Conservation (phyloP, 2,797 vertebrate species). For the Aphelocoma californica region DNA sequence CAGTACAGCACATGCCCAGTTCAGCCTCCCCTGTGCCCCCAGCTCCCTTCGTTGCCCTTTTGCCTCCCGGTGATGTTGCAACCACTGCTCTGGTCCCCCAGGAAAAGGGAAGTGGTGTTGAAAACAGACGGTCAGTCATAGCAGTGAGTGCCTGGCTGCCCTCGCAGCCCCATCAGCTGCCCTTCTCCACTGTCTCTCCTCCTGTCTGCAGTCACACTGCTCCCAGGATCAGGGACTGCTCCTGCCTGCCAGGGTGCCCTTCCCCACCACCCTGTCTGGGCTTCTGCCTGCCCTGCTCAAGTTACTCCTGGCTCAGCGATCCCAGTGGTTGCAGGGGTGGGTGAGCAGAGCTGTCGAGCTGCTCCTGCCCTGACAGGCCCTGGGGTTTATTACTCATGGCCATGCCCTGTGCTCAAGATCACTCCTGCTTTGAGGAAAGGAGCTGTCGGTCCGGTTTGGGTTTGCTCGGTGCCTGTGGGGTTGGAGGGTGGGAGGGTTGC, state of each 20-base stretch:
- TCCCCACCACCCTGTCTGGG: fast-evolving
- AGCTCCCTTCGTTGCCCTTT: neutral
- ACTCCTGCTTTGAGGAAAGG: neutral
- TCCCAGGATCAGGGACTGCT: neutral
- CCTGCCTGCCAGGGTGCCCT: neutral
- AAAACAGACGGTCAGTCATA: neutral
- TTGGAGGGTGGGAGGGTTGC: fast-evolving
- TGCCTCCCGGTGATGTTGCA: neutral
- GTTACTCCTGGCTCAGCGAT: neutral
- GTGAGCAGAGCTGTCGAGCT: neutral
- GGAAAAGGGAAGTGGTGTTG: neutral
- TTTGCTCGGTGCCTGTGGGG: neutral
- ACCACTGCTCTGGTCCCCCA: neutral
- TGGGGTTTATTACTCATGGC: conserved; percentile 27
- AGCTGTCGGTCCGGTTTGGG: conserved; percentile 18
- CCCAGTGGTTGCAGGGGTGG: neutral
- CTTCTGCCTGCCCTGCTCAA: neutral
- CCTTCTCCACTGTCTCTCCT: neutral
- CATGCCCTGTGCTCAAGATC: neutral
- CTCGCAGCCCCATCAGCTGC: neutral
- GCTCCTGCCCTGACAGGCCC: conserved; percentile 17
- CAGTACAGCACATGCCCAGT: fast-evolving
- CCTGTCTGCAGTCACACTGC: neutral
- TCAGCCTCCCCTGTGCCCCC: fast-evolving
- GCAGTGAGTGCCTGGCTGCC: fast-evolving